Evolutionary conservation across 2,888 invertebrate genomes (phyloP).

Genomic region (Seladonia tumulorum): DNA sequence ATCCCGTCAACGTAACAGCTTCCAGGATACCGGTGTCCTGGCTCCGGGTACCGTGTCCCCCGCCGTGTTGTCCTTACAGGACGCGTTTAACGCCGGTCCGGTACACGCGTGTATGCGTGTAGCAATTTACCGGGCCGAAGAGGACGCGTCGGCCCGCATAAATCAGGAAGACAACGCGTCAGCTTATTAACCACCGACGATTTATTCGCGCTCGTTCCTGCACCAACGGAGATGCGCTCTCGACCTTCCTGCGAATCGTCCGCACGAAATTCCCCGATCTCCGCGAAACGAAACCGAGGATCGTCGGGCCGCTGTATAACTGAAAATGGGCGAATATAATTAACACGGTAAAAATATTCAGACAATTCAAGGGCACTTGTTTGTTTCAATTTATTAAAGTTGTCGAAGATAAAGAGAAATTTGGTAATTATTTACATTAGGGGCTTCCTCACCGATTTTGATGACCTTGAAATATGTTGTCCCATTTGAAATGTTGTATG

Average conservation of each 20-base stretch:
- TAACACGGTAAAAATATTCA: no score
- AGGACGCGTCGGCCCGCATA: constrained; percentile 69
- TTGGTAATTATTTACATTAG: no score
- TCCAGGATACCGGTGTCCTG: constrained; percentile 65
- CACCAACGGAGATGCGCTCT: constrained; percentile 16
- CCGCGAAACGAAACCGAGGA: background rate
- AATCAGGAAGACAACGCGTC: constrained; percentile 75
- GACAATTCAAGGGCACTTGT: background rate
- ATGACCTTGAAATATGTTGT: no score
- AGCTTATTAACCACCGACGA: constrained; percentile 72
- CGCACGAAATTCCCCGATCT: background rate
- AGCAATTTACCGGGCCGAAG: constrained; percentile 69
- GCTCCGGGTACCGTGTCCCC: constrained; percentile 38
- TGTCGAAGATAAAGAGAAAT: no score
- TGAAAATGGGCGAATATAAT: background rate
- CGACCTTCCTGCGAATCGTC: background rate
- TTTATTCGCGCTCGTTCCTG: constrained; percentile 60
- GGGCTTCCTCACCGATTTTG: no score
- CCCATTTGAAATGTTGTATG: no score
- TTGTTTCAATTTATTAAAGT: background rate
- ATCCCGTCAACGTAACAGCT: constrained; percentile 64
- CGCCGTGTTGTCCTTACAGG: constrained; percentile 56
- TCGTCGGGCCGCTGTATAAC: background rate
- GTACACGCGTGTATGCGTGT: constrained; percentile 61
- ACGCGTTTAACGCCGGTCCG: constrained; percentile 55